Base-by-base conservation (phyloP, 2,888 invertebrate genomes). In the Lacanobia wlatinum region DNA sequence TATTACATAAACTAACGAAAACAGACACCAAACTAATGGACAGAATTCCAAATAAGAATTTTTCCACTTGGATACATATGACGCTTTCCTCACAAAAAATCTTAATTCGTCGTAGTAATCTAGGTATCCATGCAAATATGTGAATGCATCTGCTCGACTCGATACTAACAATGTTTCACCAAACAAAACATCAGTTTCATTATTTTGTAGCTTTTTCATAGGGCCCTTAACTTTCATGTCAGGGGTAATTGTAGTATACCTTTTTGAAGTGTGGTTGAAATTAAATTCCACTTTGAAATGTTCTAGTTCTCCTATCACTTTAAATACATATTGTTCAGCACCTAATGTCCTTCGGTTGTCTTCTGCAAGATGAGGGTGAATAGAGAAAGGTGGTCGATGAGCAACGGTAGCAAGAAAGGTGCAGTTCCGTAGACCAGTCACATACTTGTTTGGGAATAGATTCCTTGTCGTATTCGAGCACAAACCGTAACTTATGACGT, bases 351-450 rank as follows among this genome's bases (percentile, higher is more conserved):
- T 58, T 43, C 21, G 62, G 21, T 75, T 58, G 12, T 64, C 40
- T 43, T 34, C 23, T 34, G n/a, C 34, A 38, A 38, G 21, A 16
- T 16, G 14, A 34, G 85, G 89, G 58, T 78, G 52, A 50, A 78
- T 16, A 1, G 63, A 43, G 40, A 34, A 82, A 4, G 82, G 82
- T n/a, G 76, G 76, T 7, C 76, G 68, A 63, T 84, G 76, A 1
- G 70, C 70, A 1, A 88, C 77, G 1, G 87, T 83, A 0, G 90
- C 88, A 40, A 80, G 86, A 8, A 94, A 77, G 3, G 88, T 90
- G 74, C 94, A 94, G 48, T 90, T 90, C 46, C 73, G 81, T 3
- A 94, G 79, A 7, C 89, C 90, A 7, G 87, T 90, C 7, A 82
- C 71, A 1, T 87, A 67, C 84, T 91, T 92, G 6, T 84, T 40